Percentiles rank a stretch among this genome's conserved stretches.
Conservation (phyloP, 2,888 invertebrate genomes). For the Hydrotaea cyrtoneurina region DNA sequence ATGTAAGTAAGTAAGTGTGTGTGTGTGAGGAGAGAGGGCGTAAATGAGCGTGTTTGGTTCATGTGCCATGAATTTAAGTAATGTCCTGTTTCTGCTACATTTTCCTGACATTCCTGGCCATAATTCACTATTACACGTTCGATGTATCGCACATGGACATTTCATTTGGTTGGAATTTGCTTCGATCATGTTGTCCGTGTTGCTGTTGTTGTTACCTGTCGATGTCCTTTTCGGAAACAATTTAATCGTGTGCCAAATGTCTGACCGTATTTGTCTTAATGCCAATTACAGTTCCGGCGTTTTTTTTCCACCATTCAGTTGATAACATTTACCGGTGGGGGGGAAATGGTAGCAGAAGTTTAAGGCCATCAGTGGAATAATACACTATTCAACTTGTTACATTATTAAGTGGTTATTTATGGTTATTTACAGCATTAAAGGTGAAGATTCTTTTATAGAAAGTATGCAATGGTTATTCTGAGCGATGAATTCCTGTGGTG, state of each 20-base stretch:
- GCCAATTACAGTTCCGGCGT: constrained; percentile 8
- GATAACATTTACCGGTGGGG: neutral
- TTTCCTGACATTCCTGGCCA: neutral
- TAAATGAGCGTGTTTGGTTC: neutral
- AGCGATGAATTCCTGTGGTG: too few relatives aligned
- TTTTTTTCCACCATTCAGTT: neutral
- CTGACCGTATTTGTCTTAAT: constrained; percentile 12
- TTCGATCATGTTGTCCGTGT: too few relatives aligned
- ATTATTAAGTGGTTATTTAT: too few relatives aligned
- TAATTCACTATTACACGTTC: constrained; percentile 16
- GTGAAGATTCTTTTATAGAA: too few relatives aligned
- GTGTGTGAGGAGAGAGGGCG: neutral
- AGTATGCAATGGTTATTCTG: too few relatives aligned
- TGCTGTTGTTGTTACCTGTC: too few relatives aligned
- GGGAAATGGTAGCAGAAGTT: neutral
- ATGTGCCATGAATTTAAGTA: neutral
- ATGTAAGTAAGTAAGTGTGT: neutral
- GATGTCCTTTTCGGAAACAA: constrained; percentile 15
- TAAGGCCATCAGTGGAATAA: too few relatives aligned
- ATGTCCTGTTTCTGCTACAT: neutral
- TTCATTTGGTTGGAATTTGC: neutral
- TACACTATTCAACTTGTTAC: too few relatives aligned
- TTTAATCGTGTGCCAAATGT: constrained; percentile 18
- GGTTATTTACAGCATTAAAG: too few relatives aligned
- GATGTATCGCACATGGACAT: neutral